A percentile compares a stretch with the other conserved stretches of the same genome.
Evolutionary conservation across 1,140 invertebrate genomes (phyloP).

Genomic region (Mycetomoellerius zeteki): DNA sequence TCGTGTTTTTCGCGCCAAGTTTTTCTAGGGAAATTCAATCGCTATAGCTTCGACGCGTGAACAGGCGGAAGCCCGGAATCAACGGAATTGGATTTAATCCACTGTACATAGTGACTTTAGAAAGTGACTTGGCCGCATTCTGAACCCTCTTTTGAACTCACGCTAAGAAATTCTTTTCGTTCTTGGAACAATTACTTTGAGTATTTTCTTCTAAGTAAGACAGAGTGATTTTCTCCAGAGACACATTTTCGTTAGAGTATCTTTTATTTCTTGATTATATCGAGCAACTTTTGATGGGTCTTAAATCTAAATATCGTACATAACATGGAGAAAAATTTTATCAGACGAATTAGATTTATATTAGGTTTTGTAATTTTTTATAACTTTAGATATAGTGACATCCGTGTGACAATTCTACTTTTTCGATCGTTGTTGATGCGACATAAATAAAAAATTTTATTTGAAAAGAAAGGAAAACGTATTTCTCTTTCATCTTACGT

Average conservation of each 20-base stretch:
- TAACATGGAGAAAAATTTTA: neutral
- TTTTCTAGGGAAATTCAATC: conserved; percentile 55
- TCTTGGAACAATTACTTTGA: conserved; percentile 33
- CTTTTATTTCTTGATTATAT: conserved; percentile 25
- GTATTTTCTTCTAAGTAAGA: conserved; percentile 41
- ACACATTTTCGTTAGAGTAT: neutral
- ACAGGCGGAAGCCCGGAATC: conserved; percentile 17
- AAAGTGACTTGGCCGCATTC: conserved; percentile 24
- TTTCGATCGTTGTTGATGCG: neutral
- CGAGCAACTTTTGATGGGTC: conserved; percentile 4
- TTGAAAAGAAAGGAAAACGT: neutral
- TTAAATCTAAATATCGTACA: neutral
- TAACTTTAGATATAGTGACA: neutral
- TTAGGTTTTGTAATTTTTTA: neutral
- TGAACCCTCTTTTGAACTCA: conserved; percentile 14
- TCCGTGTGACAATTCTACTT: no score
- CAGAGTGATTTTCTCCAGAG: conserved; percentile 23
- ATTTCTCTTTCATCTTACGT: neutral
- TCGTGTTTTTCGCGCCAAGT: conserved; percentile 38
- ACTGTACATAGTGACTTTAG: conserved; percentile 13
- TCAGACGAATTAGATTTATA: neutral
- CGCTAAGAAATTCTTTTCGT: conserved; percentile 44
- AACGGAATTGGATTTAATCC: conserved; percentile 37
- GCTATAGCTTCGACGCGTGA: conserved; percentile 12
- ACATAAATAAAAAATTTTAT: neutral